Percentiles rank a stretch among this genome's conserved stretches.
These are phyloP conservation scores for Dugesia japonica DNA, from an alignment of 2,888 invertebrate species.

Conservation along the genomic window DNA sequence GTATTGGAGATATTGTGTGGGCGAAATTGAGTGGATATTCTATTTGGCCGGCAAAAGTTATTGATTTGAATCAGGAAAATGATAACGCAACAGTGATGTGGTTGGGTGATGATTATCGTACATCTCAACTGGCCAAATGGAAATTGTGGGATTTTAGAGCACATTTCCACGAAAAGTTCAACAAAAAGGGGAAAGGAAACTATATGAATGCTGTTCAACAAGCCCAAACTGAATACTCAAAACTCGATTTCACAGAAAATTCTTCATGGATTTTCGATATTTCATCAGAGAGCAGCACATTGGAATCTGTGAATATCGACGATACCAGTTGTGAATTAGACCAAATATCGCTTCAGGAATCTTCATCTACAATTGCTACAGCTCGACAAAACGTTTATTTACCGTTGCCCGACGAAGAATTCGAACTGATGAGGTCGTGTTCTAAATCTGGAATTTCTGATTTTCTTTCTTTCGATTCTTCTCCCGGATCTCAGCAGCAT, in stretches of 20 bases:
- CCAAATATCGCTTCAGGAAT: background rate
- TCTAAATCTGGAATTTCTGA: background rate
- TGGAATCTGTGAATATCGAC: constrained; percentile 13
- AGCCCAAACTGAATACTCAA: background rate
- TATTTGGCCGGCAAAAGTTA: background rate
- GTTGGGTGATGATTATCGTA: constrained; percentile 3
- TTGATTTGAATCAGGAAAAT: background rate
- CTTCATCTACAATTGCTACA: background rate
- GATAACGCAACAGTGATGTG: background rate
- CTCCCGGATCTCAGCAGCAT: background rate
- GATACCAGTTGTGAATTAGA: background rate
- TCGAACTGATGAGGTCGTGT: background rate
- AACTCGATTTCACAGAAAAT: background rate
- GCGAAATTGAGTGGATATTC: constrained; percentile 1
- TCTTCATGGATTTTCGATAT: background rate
- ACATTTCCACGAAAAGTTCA: background rate
- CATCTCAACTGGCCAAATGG: background rate
- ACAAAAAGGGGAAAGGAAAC: background rate
- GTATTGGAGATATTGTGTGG: background rate
- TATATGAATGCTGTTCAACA: background rate
- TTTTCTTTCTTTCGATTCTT: background rate
- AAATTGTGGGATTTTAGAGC: background rate
- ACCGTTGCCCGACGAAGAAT: background rate
- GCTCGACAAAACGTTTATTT: background rate
- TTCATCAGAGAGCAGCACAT: background rate